phyloP scores from a whole-genome alignment of 2,797 vertebrate genomes.

The Lithobates pipiens region DNA sequence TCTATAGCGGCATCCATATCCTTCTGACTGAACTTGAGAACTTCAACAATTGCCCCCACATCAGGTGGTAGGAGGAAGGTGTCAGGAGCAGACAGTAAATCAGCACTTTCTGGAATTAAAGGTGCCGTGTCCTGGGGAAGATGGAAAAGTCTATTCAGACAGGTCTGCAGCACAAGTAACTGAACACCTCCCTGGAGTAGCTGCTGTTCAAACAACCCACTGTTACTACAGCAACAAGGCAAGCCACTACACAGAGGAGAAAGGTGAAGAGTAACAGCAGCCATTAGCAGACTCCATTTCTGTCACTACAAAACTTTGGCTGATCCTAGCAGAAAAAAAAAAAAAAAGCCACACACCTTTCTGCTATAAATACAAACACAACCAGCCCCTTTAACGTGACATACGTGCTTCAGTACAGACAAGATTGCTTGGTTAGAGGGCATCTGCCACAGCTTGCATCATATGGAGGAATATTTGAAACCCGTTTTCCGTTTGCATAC shows the following conservation, averaged over 20 bases:
- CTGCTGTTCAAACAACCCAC: background rate
- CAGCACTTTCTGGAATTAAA: conserved; percentile 58
- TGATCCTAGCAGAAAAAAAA: too few relatives aligned
- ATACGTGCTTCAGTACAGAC: too few relatives aligned
- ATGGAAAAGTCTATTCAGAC: background rate
- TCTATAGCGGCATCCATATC: conserved; percentile 87
- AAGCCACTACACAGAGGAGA: background rate
- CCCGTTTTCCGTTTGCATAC: too few relatives aligned
- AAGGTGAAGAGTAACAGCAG: too few relatives aligned
- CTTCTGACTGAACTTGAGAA: conserved; percentile 90
- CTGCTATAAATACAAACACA: too few relatives aligned
- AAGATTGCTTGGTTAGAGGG: too few relatives aligned
- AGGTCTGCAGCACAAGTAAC: background rate
- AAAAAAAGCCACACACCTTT: too few relatives aligned
- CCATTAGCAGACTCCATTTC: too few relatives aligned
- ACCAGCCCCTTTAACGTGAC: too few relatives aligned
- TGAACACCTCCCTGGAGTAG: background rate
- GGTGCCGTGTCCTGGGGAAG: conserved; percentile 57
- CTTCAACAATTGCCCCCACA: conserved; percentile 86
- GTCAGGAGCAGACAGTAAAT: conserved; percentile 59
- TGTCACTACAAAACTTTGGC: too few relatives aligned
- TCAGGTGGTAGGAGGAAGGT: conserved; percentile 66
- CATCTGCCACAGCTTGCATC: too few relatives aligned
- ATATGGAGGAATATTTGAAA: too few relatives aligned
- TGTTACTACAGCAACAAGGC: conserved; percentile 31